Base-by-base conservation (phyloP, 2,113 vertebrate species). In the Capreolus pygargus region DNA sequence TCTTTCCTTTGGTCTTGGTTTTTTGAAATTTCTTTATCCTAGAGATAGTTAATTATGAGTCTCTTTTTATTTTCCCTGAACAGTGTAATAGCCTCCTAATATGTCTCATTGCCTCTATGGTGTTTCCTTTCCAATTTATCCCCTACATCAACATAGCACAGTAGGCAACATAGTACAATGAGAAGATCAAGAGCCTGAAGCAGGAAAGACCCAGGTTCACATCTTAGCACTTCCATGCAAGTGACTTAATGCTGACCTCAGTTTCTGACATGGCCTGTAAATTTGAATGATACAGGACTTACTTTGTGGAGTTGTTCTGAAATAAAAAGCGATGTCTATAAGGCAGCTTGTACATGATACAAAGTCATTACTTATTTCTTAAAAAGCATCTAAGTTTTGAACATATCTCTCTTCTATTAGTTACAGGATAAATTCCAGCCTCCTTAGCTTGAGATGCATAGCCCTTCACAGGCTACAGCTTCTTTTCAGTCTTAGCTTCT, bases 401-500 rank as follows among this genome's bases (percentile, higher is more conserved):
- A 16, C 15, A 27, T 78, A 3, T 54, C 52, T 93, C 25, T 79
- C 12, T 85, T 92, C 81, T 89, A 13, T 86, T 57, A 78, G 60
- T 78, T 86, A 30, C 3, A 94, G 33, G 11, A 47, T 47, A 84
- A 84, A 33, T 54, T 92, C 21, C 13, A 91, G 60, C 4, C 16
- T 94, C 36, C 36, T 78, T 7, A 82, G 39, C 57, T 27, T 52
- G 33, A 8, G 7, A 2, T 7, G 0, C 43, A 27, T 39, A 57
- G 9, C 5, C 15, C 3, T 82, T 79, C 58, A 52, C 3, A 45
- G 7, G 6, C 28, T 39, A 25, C 45, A 87, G 55, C 6, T 61
- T 96, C 36, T 95, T 96, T 85, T 78, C 54, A 13, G 52, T 78
- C 79, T 92, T 67, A 87, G 21, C 45, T 91, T 89, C 85, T 89